phyloP scores from a whole-genome alignment of 2,888 invertebrate species.

The Cactoblastis cactorum region DNA sequence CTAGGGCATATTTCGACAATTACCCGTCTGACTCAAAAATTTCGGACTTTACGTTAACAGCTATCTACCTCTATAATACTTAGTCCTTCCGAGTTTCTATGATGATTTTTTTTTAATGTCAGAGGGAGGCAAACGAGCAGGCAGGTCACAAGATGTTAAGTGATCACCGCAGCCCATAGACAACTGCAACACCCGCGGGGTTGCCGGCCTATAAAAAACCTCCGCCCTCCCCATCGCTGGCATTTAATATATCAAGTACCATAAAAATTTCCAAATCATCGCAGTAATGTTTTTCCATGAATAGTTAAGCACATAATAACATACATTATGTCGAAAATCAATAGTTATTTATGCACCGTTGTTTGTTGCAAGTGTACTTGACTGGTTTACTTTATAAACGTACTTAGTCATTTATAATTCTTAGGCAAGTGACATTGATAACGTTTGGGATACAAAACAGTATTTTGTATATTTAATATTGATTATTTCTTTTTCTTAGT shows the following conservation, averaged over 20 bases:
- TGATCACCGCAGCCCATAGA: too few species aligned
- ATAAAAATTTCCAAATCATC: not conserved
- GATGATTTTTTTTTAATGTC: too few species aligned
- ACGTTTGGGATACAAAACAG: too few species aligned
- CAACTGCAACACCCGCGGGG: not conserved
- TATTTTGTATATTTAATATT: too few species aligned
- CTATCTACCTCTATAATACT: too few species aligned
- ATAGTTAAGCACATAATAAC: slow-evolving; percentile 1
- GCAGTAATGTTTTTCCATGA: not conserved
- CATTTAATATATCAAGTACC: not conserved
- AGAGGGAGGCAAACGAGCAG: too few species aligned
- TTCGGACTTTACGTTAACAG: too few species aligned
- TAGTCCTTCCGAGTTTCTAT: too few species aligned
- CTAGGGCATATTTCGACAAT: not conserved
- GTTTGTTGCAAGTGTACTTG: not conserved
- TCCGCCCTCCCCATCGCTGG: too few species aligned
- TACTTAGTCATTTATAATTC: not conserved
- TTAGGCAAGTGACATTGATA: not conserved
- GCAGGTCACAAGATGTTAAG: too few species aligned
- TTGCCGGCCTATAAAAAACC: too few species aligned
- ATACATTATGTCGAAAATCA: not conserved
- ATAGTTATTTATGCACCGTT: not conserved
- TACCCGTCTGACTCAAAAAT: not conserved
- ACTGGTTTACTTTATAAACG: not conserved
- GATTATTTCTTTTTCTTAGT: too few species aligned